Evolutionary conservation across 2,888 invertebrate species (phyloP), one percentile per base, ranked within the genome.

Genomic region (Steinernema scapterisci): DNA sequence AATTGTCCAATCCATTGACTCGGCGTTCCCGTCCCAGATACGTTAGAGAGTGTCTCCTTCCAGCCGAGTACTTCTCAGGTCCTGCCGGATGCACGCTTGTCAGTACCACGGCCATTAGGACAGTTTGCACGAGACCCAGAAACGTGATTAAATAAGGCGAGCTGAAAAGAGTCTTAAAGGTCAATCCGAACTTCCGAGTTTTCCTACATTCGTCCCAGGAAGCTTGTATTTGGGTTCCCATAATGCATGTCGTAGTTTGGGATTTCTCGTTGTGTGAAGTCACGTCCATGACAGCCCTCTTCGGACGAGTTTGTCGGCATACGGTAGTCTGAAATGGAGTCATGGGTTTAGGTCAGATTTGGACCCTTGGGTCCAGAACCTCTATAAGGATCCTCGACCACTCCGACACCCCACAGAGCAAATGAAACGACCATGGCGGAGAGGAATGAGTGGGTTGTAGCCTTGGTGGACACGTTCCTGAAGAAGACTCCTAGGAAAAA

Each of bases 401-500:
- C 72, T 13, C 54, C 72, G 43, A 52, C 31, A 43, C 44, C 25
- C 38, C 71, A 76, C 16, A 75, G 38, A 9, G 27, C 44, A 25
- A 74, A 25, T 72, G 74, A 74, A 70, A 81, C 71, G 1, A 80
- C n/a, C 73, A 82, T 84, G 13, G 83, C 82, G 0, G 79, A 45
- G 38, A 82, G 54, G 73, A 83, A 84, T 0, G 84, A 84, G 23
- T 81, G 77, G 23, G 81, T 74, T 25, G 82, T 82, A 2, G 82
- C 78, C 52, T 75, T 78, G 25, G 77, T 75, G 9, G 83, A 83
- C 1, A 79, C 78, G 16, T 79, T 78, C n/a, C 83, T 83, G 76
- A 81, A 81, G 73, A 83, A 84, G 46, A 83, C 76, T 19, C 82
- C 84, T 38, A 84, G 63, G 6, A 83, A 81, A 71, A 84, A 84